Base-by-base conservation (phyloP, 2,113 vertebrate genomes). In the Chaenogobius annularis region DNA sequence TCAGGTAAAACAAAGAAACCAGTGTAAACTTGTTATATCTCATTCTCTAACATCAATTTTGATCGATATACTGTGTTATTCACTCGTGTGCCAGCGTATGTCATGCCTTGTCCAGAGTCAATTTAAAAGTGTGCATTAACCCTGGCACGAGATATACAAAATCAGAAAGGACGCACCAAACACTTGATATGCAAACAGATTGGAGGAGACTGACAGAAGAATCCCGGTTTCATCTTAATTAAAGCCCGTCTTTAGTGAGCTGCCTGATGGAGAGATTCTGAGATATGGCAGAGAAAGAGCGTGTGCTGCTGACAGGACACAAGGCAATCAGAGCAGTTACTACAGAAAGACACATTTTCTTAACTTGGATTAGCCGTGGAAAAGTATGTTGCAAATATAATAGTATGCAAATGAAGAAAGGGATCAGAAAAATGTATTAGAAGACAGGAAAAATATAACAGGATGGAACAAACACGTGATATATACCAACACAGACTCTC, bases 271-370 rank as follows among this genome's bases (percentile, higher is more conserved):
- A 72, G 20, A 47, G 47, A 80, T 80, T 78, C 61, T 59, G 15
- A 74, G 72, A 78, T 65, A 35, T 17, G 26, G 47, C 37, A n/a
- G 26, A 63, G 56, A 72, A 80, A 69, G 61, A 68, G 47, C 55
- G 22, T 69, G 22, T 82, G 76, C 80, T 82, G 81, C 80, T 79
- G 81, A 78, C 56, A 40, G 44, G 20, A 20, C 77, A 81, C 40
- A n/a, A 44, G 47, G 46, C 80, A 75, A 78, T 81, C 65, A 48
- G 67, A 70, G 47, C 76, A 46, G 14, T 48, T 69, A n/a, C 50
- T 66, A 71, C 46, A 74, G 69, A 73, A 58, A 15, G 13, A 69
- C 65, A 62, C 67, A n/a, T 75, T 76, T 77, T 78, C 63, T 82
- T 69, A 83, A 66, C 44, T 56, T 70, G 20, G 43, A 65, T 64